Base-by-base conservation (phyloP, 1,140 invertebrate species). In the Drosophila leontia region DNA sequence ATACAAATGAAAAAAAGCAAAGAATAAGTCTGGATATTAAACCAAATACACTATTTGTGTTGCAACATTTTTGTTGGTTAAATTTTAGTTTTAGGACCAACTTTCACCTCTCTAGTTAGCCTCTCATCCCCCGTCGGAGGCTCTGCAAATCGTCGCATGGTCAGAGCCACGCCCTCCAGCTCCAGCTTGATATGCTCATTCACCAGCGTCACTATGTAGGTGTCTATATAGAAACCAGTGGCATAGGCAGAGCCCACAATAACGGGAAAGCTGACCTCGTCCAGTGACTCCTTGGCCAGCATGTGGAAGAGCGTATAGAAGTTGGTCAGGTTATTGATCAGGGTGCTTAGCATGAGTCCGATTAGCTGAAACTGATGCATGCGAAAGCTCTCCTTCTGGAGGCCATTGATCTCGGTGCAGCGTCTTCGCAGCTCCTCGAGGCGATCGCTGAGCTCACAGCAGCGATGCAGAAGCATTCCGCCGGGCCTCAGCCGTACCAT, bases 271-370 rank as follows among this genome's bases (percentile, higher is more conserved):
- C 82, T 78, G n/a, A 70, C 50, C 23, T 70, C 47, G 5, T 75
- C 61, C 45, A 70, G 60, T 6, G 78, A 61, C 32, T 88, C 81
- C 15, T 81, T 85, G 35, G 75, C 75, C 35, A 92, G 50, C 67
- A 92, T 57, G 56, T 85, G 91, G 63, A 91, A 92, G 44, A 92
- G 70, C 15, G 86, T 88, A 29, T 82, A 92, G 7, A 75, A 75
- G 32, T 92, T 92, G 45, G 91, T 92, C 35, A 92, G 48, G 42
- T 92, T 92, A 45, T 86, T 92, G 42, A 92, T 92, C 42, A 92
- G 44, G 1, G 91, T 91, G 34, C 76, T 82, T 45, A 92, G 58
- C 76, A 91, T 79, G 15, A 92, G 63, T 0, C 91, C 91, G 12
- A 92, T 50, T 23, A 92, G 65, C 67, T 92, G 91, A 23, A 87